A percentile compares a stretch with the other conserved stretches of the same genome.
These are phyloP conservation scores for Spatulosminthurus flaviceps DNA, from an alignment of 2,888 invertebrate genomes.

Conservation along the genomic window DNA sequence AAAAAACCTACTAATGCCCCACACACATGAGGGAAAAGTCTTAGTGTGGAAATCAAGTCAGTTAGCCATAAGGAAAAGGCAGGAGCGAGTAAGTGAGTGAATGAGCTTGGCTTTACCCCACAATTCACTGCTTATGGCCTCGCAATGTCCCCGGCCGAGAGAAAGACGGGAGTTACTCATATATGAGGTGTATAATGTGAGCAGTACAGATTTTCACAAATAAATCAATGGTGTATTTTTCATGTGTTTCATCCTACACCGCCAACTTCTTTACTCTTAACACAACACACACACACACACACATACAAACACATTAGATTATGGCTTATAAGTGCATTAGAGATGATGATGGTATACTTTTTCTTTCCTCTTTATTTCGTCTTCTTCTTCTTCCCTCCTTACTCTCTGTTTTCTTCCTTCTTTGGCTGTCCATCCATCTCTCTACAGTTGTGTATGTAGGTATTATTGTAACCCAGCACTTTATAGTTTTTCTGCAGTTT, in stretches of 20 bases:
- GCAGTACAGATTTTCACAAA: conserved; percentile 53
- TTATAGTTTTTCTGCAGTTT: conserved; percentile 15
- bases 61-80: conserved; percentile 3
- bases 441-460: too few relatives aligned
- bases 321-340: conserved; percentile 64
- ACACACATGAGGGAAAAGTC: neutral
- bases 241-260: conserved; percentile 36
- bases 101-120: conserved; percentile 10
- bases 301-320: conserved; percentile 55
- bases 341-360: conserved; percentile 56
- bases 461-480: too few relatives aligned
- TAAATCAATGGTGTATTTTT: conserved; percentile 61
- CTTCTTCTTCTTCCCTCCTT: conserved; percentile 3
- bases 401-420: conserved; percentile 1
- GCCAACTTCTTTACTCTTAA: neutral
- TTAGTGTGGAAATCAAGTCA: conserved; percentile 14
- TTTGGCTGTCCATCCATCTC: too few relatives aligned
- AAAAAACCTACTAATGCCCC: neutral
- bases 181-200: conserved; percentile 45
- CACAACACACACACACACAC: conserved; percentile 23
- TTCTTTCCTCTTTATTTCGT: conserved; percentile 39
- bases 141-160: conserved; percentile 7
- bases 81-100: neutral
- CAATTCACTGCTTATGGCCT: conserved; percentile 14
- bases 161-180: conserved; percentile 10